Conservation (phyloP, 2,113 vertebrate genomes). For the Silurus glanis region DNA sequence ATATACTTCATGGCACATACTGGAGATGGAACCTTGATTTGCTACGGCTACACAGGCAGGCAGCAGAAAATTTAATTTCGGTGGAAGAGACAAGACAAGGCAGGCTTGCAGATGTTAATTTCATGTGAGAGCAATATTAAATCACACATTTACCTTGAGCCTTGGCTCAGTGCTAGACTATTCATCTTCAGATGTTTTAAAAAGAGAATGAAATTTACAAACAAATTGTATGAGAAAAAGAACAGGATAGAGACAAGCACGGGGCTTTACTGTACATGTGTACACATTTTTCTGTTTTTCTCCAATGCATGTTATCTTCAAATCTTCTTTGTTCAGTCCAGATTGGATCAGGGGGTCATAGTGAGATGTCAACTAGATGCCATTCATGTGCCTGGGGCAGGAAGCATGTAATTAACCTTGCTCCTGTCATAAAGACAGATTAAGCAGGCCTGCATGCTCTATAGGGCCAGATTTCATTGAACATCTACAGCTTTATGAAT, state of each 20-base stretch:
- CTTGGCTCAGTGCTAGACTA: constrained; percentile 36
- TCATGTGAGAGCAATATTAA: constrained; percentile 44
- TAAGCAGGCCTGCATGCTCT: neutral
- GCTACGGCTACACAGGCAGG: neutral
- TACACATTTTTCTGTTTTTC: neutral
- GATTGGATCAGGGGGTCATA: constrained; percentile 24
- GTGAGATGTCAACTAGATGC: neutral
- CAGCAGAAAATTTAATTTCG: constrained; percentile 14
- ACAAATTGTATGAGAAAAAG: neutral
- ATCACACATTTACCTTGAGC: constrained; percentile 37
- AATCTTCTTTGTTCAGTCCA: constrained; percentile 1
- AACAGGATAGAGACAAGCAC: neutral
- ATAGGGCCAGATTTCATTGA: neutral
- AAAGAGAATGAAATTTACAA: too few relatives aligned
- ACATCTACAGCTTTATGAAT: constrained; percentile 25
- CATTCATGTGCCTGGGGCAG: constrained; percentile 8
- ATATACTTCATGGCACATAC: neutral
- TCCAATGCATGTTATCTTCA: neutral
- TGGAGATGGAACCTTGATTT: neutral
- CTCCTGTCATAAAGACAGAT: neutral
- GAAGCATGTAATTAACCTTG: constrained; percentile 35
- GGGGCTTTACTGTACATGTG: neutral
- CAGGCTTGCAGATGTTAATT: constrained; percentile 40
- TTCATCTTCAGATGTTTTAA: neutral
- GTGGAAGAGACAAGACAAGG: constrained; percentile 10